These are phyloP conservation scores for Pemphigus obesinymphae DNA, from an alignment of 1,140 invertebrate species.

Conservation along the genomic window DNA sequence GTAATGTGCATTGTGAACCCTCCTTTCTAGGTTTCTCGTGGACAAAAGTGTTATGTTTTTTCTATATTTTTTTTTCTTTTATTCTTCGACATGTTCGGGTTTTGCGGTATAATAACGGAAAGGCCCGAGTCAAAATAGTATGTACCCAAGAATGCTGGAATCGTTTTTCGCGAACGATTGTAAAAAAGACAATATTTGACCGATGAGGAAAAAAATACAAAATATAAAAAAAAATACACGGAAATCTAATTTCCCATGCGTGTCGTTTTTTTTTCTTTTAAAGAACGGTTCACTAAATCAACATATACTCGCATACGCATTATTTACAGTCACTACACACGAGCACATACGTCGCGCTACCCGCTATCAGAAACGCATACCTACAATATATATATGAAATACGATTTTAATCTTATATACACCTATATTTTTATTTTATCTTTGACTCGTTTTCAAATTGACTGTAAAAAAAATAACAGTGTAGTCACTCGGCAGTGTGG, in stretches of 20 bases:
- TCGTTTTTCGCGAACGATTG: neutral
- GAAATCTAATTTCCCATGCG: conserved; percentile 37
- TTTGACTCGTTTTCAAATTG: no score
- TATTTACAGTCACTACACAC: neutral
- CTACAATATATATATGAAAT: no score
- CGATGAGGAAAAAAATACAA: neutral
- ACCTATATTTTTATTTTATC: no score
- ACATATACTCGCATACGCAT: no score
- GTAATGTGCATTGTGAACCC: neutral
- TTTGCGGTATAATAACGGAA: neutral
- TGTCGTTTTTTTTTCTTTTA: neutral
- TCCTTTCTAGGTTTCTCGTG: neutral
- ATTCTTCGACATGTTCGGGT: neutral
- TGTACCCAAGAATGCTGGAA: neutral
- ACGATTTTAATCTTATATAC: no score
- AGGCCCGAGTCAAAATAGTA: neutral
- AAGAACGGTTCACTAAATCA: no score
- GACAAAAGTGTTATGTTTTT: neutral
- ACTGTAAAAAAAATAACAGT: no score
- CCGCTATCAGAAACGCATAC: neutral
- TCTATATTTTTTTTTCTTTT: neutral
- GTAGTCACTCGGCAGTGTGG: no score
- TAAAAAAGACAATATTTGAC: conserved; percentile 30
- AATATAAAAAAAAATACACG: conserved; percentile 4
- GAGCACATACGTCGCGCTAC: neutral